These are phyloP conservation scores for Lampris incognitus DNA, from an alignment of 2,113 vertebrate genomes.

Conservation along the genomic window DNA sequence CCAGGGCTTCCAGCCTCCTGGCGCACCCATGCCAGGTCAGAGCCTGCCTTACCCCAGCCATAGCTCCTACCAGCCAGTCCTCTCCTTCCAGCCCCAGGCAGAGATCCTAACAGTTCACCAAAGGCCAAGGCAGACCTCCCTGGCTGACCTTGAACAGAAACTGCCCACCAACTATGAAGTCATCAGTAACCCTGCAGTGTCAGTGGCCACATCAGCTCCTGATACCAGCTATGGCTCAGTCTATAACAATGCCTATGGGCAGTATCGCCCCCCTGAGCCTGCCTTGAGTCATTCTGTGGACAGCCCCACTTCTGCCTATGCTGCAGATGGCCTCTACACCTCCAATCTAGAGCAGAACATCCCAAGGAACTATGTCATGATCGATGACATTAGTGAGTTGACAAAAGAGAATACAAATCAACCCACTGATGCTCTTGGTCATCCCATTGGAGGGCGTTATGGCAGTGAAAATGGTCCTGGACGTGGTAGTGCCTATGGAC, in stretches of 20 bases:
- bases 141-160: conserved; percentile 96
- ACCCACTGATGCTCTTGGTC: conserved; percentile 79
- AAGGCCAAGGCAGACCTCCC: conserved; percentile 92
- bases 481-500: conserved; percentile 86
- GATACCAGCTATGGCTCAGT: conserved; percentile 81
- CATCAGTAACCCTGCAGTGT: conserved; percentile 85
- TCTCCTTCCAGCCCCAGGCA: conserved; percentile 84
- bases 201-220: conserved; percentile 86
- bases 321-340: conserved; percentile 90
- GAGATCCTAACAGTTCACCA: conserved; percentile 87
- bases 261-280: conserved; percentile 84
- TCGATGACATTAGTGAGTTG: conserved; percentile 97
- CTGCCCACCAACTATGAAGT: conserved; percentile 97
- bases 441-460: conserved; percentile 80
- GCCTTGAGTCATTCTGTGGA: conserved; percentile 82
- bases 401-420: conserved; percentile 90
- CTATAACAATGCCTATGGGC: conserved; percentile 87
- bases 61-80: conserved; percentile 77
- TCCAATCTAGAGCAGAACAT: conserved; percentile 96
- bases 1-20: conserved; percentile 85
- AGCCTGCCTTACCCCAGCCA: conserved; percentile 84
- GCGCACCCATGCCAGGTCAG: conserved; percentile 85
- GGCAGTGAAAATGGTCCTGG: conserved; percentile 81
- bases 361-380: conserved; percentile 98
- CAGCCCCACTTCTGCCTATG: conserved; percentile 87